Evolutionary conservation across 2,113 vertebrate genomes (phyloP).

Genomic region (Sylvilagus bachmani): DNA sequence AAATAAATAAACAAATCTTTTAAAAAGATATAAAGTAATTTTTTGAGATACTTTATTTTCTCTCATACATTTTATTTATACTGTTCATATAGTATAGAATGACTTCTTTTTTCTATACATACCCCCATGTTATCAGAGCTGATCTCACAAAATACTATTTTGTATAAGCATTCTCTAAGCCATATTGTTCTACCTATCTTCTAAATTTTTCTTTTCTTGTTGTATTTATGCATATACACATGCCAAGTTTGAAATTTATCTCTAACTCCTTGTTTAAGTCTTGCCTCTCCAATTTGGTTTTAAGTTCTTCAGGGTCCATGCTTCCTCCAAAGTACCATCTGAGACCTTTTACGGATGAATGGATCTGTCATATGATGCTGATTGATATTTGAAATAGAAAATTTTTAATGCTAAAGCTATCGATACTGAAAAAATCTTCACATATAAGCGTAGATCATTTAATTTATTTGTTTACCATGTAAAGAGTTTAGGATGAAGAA

Average conservation of each 20-base stretch:
- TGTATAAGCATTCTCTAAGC: not conserved
- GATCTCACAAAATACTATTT: not conserved
- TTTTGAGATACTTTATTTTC: not conserved
- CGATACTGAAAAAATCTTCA: not conserved
- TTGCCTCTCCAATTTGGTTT: not conserved
- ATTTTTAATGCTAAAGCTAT: not conserved
- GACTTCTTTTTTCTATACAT: not conserved
- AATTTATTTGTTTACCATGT: not conserved
- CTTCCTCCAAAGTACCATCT: not conserved
- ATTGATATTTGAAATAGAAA: not conserved
- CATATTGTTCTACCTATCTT: not conserved
- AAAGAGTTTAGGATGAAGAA: not conserved
- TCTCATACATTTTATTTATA: not conserved
- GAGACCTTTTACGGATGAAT: not conserved
- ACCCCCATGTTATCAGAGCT: not conserved
- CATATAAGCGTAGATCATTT: not conserved
- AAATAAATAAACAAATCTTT: no score
- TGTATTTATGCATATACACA: not conserved
- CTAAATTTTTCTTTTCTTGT: not conserved
- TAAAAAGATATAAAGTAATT: not conserved
- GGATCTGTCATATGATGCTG: not conserved
- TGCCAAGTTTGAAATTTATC: constrained; percentile 2
- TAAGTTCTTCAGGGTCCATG: not conserved
- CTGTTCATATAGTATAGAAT: not conserved
- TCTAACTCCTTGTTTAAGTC: not conserved